Evolutionary conservation across 1,140 invertebrate species (phyloP).

Genomic region (Dermatophagoides farinae): DNA sequence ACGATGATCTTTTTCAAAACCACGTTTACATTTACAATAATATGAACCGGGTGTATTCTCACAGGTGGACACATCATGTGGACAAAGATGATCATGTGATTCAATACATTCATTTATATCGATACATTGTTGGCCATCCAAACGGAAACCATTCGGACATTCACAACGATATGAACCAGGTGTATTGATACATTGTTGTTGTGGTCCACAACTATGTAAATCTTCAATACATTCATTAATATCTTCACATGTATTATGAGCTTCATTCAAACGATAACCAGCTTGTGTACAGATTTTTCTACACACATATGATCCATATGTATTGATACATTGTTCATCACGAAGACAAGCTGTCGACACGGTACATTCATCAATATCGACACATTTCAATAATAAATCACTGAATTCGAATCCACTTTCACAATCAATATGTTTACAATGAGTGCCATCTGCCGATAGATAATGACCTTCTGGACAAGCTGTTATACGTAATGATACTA

Average conservation of each 20-base stretch:
- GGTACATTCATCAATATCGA: conserved; percentile 83
- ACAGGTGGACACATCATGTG: conserved; percentile 30
- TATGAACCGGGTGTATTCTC: conserved; percentile 71
- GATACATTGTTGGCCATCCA: background rate
- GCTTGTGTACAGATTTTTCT: conserved; percentile 10
- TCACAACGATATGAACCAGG: conserved; percentile 5
- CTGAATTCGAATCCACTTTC: conserved; percentile 5
- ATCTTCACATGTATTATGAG: background rate
- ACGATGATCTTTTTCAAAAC: conserved; percentile 29
- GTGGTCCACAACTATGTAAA: conserved; percentile 6
- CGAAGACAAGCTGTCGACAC: conserved; percentile 57
- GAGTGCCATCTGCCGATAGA: conserved; percentile 8
- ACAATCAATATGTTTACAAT: conserved; percentile 12
- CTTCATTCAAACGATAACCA: conserved; percentile 6
- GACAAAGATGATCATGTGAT: conserved; percentile 6
- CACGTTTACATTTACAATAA: conserved; percentile 88
- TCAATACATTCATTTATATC: conserved; percentile 8
- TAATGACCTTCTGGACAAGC: conserved; percentile 9
- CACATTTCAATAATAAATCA: conserved; percentile 35
- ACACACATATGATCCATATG: conserved; percentile 63
- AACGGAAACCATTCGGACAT: conserved; percentile 3
- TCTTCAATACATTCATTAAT: conserved; percentile 6
- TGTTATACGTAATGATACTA: conserved; percentile 5
- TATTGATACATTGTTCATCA: conserved; percentile 59
- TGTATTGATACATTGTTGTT: conserved; percentile 8